Percentiles rank a stretch among this genome's conserved stretches.
These are phyloP conservation scores for Deroptyus accipitrinus DNA, from an alignment of 2,113 vertebrate species.

Conservation along the genomic window DNA sequence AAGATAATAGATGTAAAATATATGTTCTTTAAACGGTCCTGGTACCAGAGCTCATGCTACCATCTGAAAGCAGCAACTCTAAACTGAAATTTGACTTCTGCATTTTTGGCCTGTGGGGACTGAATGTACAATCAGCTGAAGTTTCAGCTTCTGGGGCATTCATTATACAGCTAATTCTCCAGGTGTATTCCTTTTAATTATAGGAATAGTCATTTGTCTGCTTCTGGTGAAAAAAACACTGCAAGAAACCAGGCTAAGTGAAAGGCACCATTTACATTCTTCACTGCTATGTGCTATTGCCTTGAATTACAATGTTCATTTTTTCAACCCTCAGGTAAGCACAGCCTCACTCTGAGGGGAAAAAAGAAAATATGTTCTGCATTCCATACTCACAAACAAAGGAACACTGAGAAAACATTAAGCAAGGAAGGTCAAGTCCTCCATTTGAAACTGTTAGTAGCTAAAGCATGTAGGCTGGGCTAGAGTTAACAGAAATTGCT, in stretches of 20 bases:
- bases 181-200: constrained; percentile 50
- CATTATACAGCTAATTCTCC: constrained; percentile 32
- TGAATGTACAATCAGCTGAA: neutral
- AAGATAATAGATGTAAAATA: neutral
- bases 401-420: neutral
- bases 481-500: neutral
- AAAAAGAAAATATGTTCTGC: neutral
- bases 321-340: constrained; percentile 3
- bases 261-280: constrained; percentile 5
- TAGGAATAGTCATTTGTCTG: constrained; percentile 22
- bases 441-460: neutral
- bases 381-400: neutral
- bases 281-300: neutral
- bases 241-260: constrained; percentile 1
- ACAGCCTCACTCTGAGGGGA: neutral
- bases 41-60: neutral
- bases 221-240: neutral
- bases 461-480: neutral
- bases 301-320: constrained; percentile 9
- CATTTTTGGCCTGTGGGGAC: neutral
- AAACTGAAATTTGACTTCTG: neutral
- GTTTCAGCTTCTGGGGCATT: constrained; percentile 23
- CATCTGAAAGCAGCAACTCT: neutral
- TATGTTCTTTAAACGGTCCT: neutral
- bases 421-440: neutral